Conservation (phyloP, 2,888 invertebrate species). For the Orthonychiurus folsomi region DNA sequence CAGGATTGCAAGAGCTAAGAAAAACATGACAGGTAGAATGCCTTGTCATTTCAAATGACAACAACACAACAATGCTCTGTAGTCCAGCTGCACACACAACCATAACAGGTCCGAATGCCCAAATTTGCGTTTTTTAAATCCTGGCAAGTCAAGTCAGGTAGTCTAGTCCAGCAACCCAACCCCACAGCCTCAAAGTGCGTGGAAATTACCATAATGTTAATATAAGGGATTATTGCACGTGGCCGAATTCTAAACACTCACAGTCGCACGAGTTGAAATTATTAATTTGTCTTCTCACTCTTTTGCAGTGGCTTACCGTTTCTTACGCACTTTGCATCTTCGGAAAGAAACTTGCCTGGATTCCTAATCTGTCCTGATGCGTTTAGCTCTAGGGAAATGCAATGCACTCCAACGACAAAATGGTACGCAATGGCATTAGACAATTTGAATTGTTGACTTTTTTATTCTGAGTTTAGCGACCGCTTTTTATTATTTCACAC, state of each 20-base stretch:
- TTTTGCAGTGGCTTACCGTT: neutral
- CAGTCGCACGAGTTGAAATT: neutral
- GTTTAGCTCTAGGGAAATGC: neutral
- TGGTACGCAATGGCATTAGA: too few species aligned
- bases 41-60: neutral
- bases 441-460: too few species aligned
- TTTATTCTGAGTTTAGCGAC: too few species aligned
- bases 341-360: too few species aligned
- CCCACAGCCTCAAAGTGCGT: neutral
- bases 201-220: neutral
- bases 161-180: neutral
- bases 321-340: constrained; percentile 7
- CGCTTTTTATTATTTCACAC: too few species aligned
- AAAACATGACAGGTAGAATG: neutral
- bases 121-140: neutral
- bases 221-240: neutral
- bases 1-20: neutral
- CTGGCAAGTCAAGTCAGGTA: neutral
- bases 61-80: neutral
- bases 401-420: too few species aligned
- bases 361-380: neutral
- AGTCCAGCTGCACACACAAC: neutral
- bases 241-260: neutral
- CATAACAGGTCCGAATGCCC: neutral
- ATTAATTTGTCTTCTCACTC: constrained; percentile 1